Percentiles rank a stretch among this genome's conserved stretches.
Evolutionary conservation across 2,797 vertebrate species (phyloP).

Genomic region (Tokudaia muenninki): DNA sequence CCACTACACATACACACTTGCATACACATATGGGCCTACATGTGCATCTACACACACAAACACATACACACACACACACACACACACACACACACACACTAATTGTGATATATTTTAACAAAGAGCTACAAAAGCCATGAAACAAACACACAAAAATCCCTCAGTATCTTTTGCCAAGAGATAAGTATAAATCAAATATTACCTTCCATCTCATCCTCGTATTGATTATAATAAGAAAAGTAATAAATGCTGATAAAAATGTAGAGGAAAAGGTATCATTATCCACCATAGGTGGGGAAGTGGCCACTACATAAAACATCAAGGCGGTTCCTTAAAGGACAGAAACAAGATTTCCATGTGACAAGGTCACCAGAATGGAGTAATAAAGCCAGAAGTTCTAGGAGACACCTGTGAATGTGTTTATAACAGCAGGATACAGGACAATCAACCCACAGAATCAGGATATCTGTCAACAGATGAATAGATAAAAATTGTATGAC

Average conservation of each 20-base stretch:
- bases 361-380: neutral
- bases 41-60: neutral
- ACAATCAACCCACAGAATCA: neutral
- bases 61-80: neutral
- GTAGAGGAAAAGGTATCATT: neutral
- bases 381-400: neutral
- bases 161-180: neutral
- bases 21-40: too few species aligned
- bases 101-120: too few species aligned
- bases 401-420: neutral
- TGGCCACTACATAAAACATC: neutral
- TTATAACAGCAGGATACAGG: too few species aligned
- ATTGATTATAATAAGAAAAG: neutral
- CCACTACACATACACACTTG: neutral
- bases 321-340: neutral
- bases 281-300: too few species aligned
- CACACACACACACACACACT: too few species aligned
- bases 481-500: neutral
- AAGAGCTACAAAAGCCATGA: neutral
- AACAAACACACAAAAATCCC: neutral
- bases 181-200: neutral
- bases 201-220: fast-evolving
- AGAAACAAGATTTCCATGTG: neutral
- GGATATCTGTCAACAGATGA: neutral
- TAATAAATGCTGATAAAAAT: neutral